These are phyloP conservation scores for Bombus confusus DNA, from an alignment of 1,140 invertebrate genomes.

Conservation along the genomic window DNA sequence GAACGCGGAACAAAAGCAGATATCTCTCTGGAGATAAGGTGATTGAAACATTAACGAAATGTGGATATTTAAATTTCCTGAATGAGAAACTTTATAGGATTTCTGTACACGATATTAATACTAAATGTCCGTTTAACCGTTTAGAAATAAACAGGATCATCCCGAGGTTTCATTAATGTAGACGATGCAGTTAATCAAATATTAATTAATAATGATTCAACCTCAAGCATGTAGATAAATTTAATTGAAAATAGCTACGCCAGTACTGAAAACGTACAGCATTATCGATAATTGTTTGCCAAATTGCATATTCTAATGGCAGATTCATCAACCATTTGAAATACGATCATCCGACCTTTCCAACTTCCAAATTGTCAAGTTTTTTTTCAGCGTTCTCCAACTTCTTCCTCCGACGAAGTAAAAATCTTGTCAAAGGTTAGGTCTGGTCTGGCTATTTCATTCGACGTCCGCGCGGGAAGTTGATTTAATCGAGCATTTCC, in stretches of 20 bases:
- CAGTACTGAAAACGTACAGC: neutral
- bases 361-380: neutral
- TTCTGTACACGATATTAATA: neutral
- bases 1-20: too few relatives aligned
- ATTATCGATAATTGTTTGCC: neutral
- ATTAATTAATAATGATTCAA: constrained; percentile 14
- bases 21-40: too few relatives aligned
- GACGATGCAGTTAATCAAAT: constrained; percentile 16
- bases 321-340: neutral
- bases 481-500: too few relatives aligned
- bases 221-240: neutral
- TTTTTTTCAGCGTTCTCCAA: too few relatives aligned
- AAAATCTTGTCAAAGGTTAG: too few relatives aligned
- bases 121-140: neutral
- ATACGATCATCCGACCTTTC: too few relatives aligned
- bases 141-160: constrained; percentile 18
- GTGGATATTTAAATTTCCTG: neutral
- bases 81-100: neutral
- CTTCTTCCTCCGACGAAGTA: too few relatives aligned
- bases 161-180: neutral
- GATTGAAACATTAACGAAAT: too few relatives aligned
- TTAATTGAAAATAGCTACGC: neutral
- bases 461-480: too few relatives aligned
- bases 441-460: too few relatives aligned
- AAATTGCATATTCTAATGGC: neutral